Base-by-base conservation (phyloP, 1,140 invertebrate species). In the Bombus superbus region DNA sequence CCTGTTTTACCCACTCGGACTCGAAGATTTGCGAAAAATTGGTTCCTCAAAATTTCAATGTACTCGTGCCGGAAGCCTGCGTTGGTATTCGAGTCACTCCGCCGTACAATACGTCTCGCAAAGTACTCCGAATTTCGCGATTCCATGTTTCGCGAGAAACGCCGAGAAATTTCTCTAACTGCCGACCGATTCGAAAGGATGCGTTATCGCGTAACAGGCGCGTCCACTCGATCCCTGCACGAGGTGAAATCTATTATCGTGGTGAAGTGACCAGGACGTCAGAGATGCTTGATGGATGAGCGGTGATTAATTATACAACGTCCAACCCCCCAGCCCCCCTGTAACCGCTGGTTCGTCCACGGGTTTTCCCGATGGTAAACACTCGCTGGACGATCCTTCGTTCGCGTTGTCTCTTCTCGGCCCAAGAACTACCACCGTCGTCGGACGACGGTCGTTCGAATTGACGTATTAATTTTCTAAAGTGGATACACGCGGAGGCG, bases 281-380 rank as follows among this genome's bases (percentile, higher is more conserved):
- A 90, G 69, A 83, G 82, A 69, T 69, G 79, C 81, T 81, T 94
- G 94, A 94, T 94, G 89, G 93, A 94, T 94, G 92, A 94, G 85
- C 89, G 90, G 92, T 92, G 91, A 94, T 94, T 94, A 94, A 94
- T 94, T 93, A 94, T 94, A 92, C 86, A 91, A 83, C 91, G 93
- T 93, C 92, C 91, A 83, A 83, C 59, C 86, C 11, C 86, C 42
- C 44, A 18, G 6, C 18, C 47, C 22, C 22, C n/a, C 74, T 53
- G 73, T 73, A 86, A 64, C 74, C 35, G 57, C 11, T 44, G 38
- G n/a, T 73, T 53, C 68, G 40, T 64, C 44, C 69, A 47, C 47
- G 79, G 66, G 11, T 74, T 74, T 44, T 64, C 80, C 42, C 71
- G 57, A 82, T 76, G 79, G 91, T 86, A 92, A 93, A 93, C 86